phyloP scores from a whole-genome alignment of 2,113 vertebrate species.

The Meriones unguiculatus region DNA sequence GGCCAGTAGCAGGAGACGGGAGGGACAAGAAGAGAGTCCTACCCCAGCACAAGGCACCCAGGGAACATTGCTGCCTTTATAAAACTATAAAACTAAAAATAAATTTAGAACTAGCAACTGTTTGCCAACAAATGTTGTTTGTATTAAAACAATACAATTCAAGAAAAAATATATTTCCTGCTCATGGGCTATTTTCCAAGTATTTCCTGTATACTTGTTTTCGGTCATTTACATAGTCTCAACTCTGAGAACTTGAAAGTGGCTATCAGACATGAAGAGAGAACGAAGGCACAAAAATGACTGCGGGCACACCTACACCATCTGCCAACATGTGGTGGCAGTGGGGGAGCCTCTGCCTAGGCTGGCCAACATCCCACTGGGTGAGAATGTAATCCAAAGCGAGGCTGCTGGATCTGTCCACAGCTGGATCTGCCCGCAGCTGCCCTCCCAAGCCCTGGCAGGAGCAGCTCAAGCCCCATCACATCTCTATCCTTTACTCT shows the following conservation, averaged over 20 bases:
- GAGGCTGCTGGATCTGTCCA: not conserved
- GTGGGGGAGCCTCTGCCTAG: not conserved
- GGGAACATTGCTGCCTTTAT: not conserved
- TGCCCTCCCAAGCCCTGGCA: not conserved
- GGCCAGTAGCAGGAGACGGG: not conserved
- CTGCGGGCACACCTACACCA: not conserved
- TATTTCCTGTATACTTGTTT: not conserved
- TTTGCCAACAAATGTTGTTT: conserved; percentile 20
- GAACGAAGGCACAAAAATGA: not conserved
- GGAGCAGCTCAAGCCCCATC: not conserved
- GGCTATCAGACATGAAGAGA: not conserved
- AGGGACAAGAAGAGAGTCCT: not conserved
- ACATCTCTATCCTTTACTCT: not conserved
- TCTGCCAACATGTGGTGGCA: not conserved
- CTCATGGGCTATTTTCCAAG: not conserved
- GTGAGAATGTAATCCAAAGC: not conserved
- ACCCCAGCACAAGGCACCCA: not conserved
- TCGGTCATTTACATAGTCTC: not conserved
- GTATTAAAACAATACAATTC: not conserved
- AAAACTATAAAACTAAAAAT: conserved; percentile 30
- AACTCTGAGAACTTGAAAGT: not conserved
- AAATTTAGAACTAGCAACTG: conserved; percentile 13
- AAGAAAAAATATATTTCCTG: conserved; percentile 21
- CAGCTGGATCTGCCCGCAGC: not conserved
- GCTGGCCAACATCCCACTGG: not conserved